A percentile compares a stretch with the other conserved stretches of the same genome.
Evolutionary conservation across 2,113 vertebrate species (phyloP).

Genomic region (Natator depressus): DNA sequence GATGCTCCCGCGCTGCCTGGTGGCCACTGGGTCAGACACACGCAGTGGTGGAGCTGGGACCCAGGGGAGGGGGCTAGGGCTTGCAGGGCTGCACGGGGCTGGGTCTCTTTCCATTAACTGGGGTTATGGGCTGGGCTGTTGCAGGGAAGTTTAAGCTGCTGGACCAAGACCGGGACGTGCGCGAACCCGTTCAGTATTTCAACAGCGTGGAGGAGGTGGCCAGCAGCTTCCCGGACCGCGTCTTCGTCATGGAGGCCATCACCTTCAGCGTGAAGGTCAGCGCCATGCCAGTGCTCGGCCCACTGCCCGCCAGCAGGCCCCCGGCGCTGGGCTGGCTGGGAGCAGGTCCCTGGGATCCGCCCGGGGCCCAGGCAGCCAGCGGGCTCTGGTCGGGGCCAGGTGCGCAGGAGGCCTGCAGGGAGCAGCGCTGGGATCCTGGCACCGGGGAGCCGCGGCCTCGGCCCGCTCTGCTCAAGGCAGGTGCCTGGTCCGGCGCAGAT

Average conservation of each 20-base stretch:
- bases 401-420: too few species aligned
- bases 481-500: too few species aligned
- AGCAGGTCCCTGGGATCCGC: not conserved
- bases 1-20: not conserved
- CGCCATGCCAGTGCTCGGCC: not conserved
- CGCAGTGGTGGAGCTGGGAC: not conserved
- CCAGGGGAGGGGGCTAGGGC: not conserved
- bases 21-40: not conserved
- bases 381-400: too few species aligned
- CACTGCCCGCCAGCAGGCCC: too few species aligned
- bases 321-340: not conserved
- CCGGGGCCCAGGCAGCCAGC: too few species aligned
- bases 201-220: constrained; percentile 98
- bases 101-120: not conserved
- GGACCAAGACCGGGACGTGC: constrained; percentile 95
- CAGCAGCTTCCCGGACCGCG: constrained; percentile 93
- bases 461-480: too few species aligned
- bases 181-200: constrained; percentile 95
- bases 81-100: fast-evolving
- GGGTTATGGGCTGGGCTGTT: not conserved
- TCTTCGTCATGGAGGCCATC: constrained; percentile 98
- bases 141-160: constrained; percentile 97
- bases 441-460: not conserved
- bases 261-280: constrained; percentile 97
- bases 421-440: too few species aligned